These are phyloP conservation scores for Maniola hyperantus DNA, from an alignment of 2,888 invertebrate species.

Conservation along the genomic window DNA sequence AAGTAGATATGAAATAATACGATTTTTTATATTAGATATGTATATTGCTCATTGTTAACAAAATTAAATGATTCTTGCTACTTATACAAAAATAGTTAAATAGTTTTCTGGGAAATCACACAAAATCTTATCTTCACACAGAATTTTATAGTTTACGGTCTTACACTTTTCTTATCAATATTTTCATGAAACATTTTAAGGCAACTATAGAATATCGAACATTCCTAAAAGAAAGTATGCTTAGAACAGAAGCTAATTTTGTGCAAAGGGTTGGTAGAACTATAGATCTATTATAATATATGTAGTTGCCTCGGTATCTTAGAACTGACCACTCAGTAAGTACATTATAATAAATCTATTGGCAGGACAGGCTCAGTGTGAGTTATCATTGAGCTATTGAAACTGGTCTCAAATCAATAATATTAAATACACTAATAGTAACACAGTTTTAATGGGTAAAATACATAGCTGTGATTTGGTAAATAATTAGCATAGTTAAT, in stretches of 20 bases:
- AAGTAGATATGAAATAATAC: not conserved
- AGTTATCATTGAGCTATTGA: too few relatives aligned
- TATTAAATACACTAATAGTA: too few relatives aligned
- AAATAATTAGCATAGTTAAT: not conserved
- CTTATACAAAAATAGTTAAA: not conserved
- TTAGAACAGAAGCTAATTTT: not conserved
- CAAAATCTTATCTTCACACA: not conserved
- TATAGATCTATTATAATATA: too few relatives aligned
- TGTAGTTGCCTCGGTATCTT: too few relatives aligned
- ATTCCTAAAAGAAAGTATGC: not conserved
- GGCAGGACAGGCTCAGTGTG: too few relatives aligned
- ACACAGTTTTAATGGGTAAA: too few relatives aligned
- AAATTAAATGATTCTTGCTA: conserved; percentile 4
- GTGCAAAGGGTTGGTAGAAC: not conserved
- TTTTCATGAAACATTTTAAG: not conserved
- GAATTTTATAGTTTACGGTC: conserved; percentile 7
- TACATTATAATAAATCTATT: too few relatives aligned
- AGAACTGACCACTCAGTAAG: too few relatives aligned
- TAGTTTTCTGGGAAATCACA: conserved; percentile 7
- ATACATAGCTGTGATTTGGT: not conserved
- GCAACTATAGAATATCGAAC: not conserved
- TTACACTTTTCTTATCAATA: conserved; percentile 6
- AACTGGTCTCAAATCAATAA: too few relatives aligned
- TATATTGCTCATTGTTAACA: conserved; percentile 11
- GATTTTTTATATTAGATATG: conserved; percentile 6